Evolutionary conservation across 2,888 invertebrate genomes (phyloP).

Genomic region (Steromphala cineraria): DNA sequence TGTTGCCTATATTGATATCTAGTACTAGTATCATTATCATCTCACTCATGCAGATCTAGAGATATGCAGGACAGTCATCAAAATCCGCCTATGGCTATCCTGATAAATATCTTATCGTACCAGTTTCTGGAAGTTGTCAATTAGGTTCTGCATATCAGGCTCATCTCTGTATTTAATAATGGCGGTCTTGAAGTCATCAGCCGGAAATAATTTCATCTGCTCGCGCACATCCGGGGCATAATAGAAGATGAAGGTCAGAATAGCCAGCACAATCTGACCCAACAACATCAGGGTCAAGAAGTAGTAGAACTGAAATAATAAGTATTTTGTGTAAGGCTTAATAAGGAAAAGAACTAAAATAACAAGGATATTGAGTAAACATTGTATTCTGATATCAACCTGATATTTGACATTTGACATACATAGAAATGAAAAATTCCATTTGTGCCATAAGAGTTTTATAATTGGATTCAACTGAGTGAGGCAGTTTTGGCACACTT

Average conservation of each 20-base stretch:
- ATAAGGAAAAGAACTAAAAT: not conserved
- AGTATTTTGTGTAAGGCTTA: not conserved
- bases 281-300: slow-evolving; percentile 59
- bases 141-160: slow-evolving; percentile 67
- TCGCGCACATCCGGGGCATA: slow-evolving; percentile 64
- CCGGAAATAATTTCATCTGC: slow-evolving; percentile 62
- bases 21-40: too few species aligned
- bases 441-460: too few species aligned
- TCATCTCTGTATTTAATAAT: slow-evolving; percentile 69
- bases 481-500: too few species aligned
- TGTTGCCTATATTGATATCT: too few species aligned
- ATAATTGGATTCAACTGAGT: too few species aligned
- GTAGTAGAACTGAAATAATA: slow-evolving; percentile 63
- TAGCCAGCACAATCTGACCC: slow-evolving; percentile 61
- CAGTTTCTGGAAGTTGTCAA: slow-evolving; percentile 68
- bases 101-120: slow-evolving; percentile 43
- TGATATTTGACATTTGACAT: not conserved
- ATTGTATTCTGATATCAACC: not conserved
- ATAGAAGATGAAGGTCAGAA: slow-evolving; percentile 68
- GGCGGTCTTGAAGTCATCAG: slow-evolving; percentile 62
- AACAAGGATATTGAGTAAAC: not conserved
- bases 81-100: too few species aligned
- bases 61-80: too few species aligned
- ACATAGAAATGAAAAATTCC: not conserved
- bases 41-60: too few species aligned